Evolutionary conservation across 1,140 invertebrate species (phyloP), one percentile per base, ranked within the genome.

Genomic region (Coboldia fuscipes): DNA sequence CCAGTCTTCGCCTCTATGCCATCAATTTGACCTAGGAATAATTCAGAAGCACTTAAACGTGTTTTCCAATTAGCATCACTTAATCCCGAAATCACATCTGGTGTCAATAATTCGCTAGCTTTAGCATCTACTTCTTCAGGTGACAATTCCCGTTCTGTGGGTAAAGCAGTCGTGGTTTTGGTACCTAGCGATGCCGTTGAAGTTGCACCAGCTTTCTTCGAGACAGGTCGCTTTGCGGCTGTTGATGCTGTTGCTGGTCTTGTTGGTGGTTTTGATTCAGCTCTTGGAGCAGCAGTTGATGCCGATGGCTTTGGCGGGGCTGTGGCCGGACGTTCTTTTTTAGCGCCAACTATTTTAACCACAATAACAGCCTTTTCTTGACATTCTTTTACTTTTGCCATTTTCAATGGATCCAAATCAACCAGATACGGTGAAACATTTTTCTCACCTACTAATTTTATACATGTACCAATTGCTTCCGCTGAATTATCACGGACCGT

Each of bases 351-450:
- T 10, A 77, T 51, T 57, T 82, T 84, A 1, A 78, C 69, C 35
- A 68, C 56, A 37, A 94, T 77, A 9, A 88, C 82, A 14, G 84
- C 86, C 56, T 92, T 94, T 18, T 94, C 85, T 44, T 75, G 75
- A 47, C 70, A 83, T 54, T 97, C 93, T 56, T 93, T 89, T 13
- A 97, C 89, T 65, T 97, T 97, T 16, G 73, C 66, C 69, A 94
- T 79, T 60, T 97, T 99, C 4, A 94, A 54, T 26, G 75, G 71
- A 50, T 86, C 90, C 3, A 97, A 56, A 52, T 96, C 90, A 4
- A 68, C 65, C 13, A 97, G 61, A 46, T 93, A 84, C 0, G 85
- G 76, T 26, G 65, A 65, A 30, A 97, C 75, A 12, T 72, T 66
- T 57, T 92, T 93, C 47, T 97, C 93, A 14, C 89, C 81, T 9